Base-by-base conservation (phyloP, 1,140 invertebrate species). In the Chelonus insularis region DNA sequence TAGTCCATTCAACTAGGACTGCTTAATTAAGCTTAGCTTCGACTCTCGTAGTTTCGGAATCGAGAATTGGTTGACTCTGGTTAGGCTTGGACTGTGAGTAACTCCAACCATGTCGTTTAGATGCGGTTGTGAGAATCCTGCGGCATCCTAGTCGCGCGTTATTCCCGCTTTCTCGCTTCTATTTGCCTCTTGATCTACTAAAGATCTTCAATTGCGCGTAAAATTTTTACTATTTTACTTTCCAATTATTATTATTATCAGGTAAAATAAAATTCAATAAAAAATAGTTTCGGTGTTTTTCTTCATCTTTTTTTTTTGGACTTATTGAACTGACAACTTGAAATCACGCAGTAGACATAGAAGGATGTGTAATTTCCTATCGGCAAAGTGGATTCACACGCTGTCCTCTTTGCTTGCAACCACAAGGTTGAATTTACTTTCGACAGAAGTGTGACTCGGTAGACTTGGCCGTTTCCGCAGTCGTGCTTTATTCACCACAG, bases 21-120 rank as follows among this genome's bases (percentile, higher is more conserved):
- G 71, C 72, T 78, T 75, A 78, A 78, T 78, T 77, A 77, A 77
- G 72, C 73, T 68, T 68, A 18, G 20, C 70, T 70, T 72, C 61
- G 61, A 54, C 45, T 63, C 36, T 23, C 23, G 52, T 64, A 69
- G 62, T 68, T 64, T 65, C 47, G 62, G 50, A 69, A 68, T 64
- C 62, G 63, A 66, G 69, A 62, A 62, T 50, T 47, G 45, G 57
- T 48, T 48, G 57, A 58, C 45, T 58, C 43, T 58, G 25, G 60
- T 56, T 62, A 71, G 60, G 58, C 59, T 55, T 14, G 14, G 29
- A 45, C 56, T 51, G 57, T 12, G 36, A 12, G 43, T 39, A 41
- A 55, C 54, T 25, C 34, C 57, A 12, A 56, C 52, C 45, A 34
- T 29, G 34, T 54, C 58, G 36, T 54, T 54, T 52, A 36, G 50